Evolutionary conservation across 2,797 vertebrate genomes (phyloP).

Genomic region (Enteromius viviparus): DNA sequence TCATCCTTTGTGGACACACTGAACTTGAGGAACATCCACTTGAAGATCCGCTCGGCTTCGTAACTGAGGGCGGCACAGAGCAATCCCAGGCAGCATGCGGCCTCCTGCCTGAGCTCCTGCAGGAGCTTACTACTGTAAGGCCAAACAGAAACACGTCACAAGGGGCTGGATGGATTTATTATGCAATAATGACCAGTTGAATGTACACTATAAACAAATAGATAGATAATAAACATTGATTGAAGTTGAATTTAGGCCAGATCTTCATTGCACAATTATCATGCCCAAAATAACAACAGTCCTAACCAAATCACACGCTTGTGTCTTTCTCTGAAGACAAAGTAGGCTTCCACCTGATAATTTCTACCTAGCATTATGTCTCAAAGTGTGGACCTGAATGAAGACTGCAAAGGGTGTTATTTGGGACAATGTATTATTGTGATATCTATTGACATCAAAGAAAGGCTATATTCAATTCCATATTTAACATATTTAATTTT

Average conservation of each 20-base stretch:
- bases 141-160: constrained; percentile 45
- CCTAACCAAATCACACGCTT: background rate
- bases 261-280: background rate
- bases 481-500: background rate
- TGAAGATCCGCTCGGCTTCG: constrained; percentile 98
- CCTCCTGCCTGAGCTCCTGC: constrained; percentile 96
- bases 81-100: constrained; percentile 91
- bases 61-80: constrained; percentile 94
- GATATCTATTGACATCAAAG: background rate
- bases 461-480: background rate
- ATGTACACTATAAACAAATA: background rate
- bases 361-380: background rate
- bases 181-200: background rate
- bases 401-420: background rate
- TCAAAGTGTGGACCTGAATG: too few relatives aligned
- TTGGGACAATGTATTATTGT: background rate
- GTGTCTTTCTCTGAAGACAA: background rate
- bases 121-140: constrained; percentile 93
- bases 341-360: background rate
- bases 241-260: background rate
- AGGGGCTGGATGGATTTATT: background rate
- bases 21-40: constrained; percentile 98
- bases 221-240: background rate
- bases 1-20: constrained; percentile 91
- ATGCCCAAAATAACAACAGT: background rate